Evolutionary conservation across 2,113 vertebrate species (phyloP).

Genomic region (Thunnus maccoyii): DNA sequence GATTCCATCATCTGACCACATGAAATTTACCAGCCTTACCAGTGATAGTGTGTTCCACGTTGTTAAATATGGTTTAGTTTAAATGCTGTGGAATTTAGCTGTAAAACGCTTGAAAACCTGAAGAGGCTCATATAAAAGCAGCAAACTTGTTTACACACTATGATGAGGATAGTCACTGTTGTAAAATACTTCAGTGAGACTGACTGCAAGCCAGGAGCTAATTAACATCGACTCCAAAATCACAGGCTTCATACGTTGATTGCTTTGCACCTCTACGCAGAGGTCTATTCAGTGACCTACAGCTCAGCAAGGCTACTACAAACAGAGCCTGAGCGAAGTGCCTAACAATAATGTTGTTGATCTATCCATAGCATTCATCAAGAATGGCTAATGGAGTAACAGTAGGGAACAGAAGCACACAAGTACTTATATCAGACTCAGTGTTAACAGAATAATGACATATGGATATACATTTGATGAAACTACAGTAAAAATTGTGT

Average conservation of each 20-base stretch:
- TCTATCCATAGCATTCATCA: slow-evolving; percentile 15
- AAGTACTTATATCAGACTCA: background rate
- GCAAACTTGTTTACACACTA: slow-evolving; percentile 50
- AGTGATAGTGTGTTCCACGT: slow-evolving; percentile 15
- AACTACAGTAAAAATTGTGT: background rate
- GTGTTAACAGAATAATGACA: background rate
- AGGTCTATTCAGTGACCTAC: slow-evolving; percentile 65
- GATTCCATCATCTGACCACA: slow-evolving; percentile 50
- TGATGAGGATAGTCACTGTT: slow-evolving; percentile 36
- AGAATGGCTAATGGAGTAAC: slow-evolving; percentile 49
- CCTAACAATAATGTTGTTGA: slow-evolving; percentile 56
- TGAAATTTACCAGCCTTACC: slow-evolving; percentile 52
- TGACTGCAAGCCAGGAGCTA: slow-evolving; percentile 21
- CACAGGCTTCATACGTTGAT: slow-evolving; percentile 34
- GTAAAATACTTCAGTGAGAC: slow-evolving; percentile 54
- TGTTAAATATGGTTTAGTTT: slow-evolving; percentile 51
- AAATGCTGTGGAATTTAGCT: slow-evolving; percentile 50
- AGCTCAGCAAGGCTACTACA: slow-evolving; percentile 47
- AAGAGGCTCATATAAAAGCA: slow-evolving; percentile 29
- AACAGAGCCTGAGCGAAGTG: slow-evolving; percentile 23
- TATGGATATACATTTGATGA: background rate
- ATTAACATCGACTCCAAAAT: slow-evolving; percentile 51
- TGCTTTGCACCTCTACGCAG: slow-evolving; percentile 14
- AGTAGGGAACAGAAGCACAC: background rate
- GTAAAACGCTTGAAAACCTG: slow-evolving; percentile 40